Percentiles rank a stretch among this genome's conserved stretches.
These are phyloP conservation scores for Graptemys geographica DNA, from an alignment of 2,797 vertebrate genomes.

Conservation along the genomic window DNA sequence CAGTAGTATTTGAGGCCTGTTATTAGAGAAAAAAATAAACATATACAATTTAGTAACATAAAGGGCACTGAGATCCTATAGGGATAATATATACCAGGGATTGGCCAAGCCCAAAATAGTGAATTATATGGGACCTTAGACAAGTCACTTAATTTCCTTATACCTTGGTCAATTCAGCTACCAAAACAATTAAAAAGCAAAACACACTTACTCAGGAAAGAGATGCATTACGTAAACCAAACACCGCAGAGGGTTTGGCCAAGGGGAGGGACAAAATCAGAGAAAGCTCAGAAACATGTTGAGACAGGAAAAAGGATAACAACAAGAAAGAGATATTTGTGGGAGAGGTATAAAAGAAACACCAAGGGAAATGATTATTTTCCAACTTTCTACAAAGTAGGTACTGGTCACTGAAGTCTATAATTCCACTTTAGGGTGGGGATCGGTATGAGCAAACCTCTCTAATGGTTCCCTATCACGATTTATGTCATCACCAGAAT, in stretches of 20 bases:
- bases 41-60: neutral
- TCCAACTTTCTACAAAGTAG: neutral
- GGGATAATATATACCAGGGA: neutral
- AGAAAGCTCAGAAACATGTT: neutral
- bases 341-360: fast-evolving
- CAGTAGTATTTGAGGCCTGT: neutral
- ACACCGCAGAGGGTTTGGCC: neutral
- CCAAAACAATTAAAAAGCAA: neutral
- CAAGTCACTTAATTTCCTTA: neutral
- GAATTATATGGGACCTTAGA: neutral
- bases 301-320: neutral
- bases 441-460: conserved; percentile 7
- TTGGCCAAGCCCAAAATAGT: neutral
- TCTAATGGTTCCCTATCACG: conserved; percentile 15
- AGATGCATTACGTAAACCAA: neutral
- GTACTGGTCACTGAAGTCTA: neutral
- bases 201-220: neutral
- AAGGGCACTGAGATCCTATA: neutral
- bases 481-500: conserved; percentile 30
- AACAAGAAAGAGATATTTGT: neutral
- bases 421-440: neutral
- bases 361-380: neutral
- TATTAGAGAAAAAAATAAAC: neutral
- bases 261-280: neutral
- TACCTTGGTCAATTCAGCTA: neutral